Evolutionary conservation across 2,888 invertebrate species (phyloP), one percentile per base, ranked within the genome.

Genomic region (Diplolepis rosae): DNA sequence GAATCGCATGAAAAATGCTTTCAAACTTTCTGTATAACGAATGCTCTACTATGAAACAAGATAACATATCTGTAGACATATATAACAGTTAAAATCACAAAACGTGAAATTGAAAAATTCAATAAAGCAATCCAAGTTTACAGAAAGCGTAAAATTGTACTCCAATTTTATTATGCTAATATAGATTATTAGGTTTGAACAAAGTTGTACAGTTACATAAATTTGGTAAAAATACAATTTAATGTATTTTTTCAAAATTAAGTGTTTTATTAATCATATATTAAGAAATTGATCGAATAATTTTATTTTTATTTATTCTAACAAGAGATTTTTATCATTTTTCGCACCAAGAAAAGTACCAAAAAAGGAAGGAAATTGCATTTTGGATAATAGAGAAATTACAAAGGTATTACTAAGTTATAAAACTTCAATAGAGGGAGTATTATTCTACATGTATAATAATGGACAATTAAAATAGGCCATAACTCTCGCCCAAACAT

Each of bases 1-100:
- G 24, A 61, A 61, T 61, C 61, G 61, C 24, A 39, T 61, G 61
- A 61, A 35, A 61, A 61, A 61, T 61, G 61, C 35, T 61, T 61
- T 39, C 39, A 39, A 61, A 61, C 61, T 61, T 61, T 22, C 22
- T 9, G n/a, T n/a, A 39, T 61, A 61, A 61, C 61, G 61, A 61
- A 39, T 61, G 39, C 39, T 61, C 61, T n/a, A 13, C 35, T 32
- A 7, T 24, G n/a, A 35, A n/a, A 22, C 24, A 6, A 24, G 24
- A 61, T 39, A 39, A n/a, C n/a, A 22, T 11, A 39, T 39, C 39
- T 1, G 24, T 24, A 39, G 35, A 27, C 35, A 61, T 61, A 61
- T 61, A 61, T 39, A 61, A 61, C 39, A 24, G n/a, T 39, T 39
- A 24, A 6, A 35, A 61, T 39, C 39, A 24, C 39, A 61, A 35